A percentile compares a stretch with the other conserved stretches of the same genome.
Evolutionary conservation across 2,113 vertebrate species (phyloP).

Genomic region (Cyprinodon variegatus): DNA sequence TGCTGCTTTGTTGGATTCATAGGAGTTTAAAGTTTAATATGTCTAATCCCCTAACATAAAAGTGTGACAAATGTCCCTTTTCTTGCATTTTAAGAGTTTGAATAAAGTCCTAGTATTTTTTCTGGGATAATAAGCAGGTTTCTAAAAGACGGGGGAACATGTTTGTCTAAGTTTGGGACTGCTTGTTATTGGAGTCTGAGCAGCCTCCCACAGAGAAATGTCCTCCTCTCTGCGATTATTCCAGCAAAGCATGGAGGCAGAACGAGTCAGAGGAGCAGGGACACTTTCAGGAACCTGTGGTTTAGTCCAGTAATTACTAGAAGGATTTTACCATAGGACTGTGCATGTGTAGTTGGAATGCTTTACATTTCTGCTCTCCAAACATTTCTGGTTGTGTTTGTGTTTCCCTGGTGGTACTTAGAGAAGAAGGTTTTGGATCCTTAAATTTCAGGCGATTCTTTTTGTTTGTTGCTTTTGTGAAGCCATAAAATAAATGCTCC

Average conservation of each 20-base stretch:
- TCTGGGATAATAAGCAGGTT: slow-evolving; percentile 70
- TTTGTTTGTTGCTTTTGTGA: slow-evolving; percentile 10
- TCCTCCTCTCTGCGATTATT: slow-evolving; percentile 34
- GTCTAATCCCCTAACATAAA: not conserved
- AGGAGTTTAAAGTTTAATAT: not conserved
- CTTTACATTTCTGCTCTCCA: not conserved
- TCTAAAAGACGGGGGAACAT: slow-evolving; percentile 30
- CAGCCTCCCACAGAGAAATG: slow-evolving; percentile 44
- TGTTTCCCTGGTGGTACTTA: slow-evolving; percentile 1
- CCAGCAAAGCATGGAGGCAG: slow-evolving; percentile 14
- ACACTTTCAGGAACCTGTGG: not conserved
- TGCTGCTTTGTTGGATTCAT: not conserved
- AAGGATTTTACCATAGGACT: not conserved
- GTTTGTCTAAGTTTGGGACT: slow-evolving; percentile 57
- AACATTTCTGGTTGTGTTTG: not conserved
- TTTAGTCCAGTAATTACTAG: not conserved
- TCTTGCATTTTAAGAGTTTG: not conserved
- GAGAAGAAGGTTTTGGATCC: slow-evolving; percentile 25
- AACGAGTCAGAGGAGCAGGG: not conserved
- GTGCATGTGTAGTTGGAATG: not conserved
- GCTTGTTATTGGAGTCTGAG: slow-evolving; percentile 60
- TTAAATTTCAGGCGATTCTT: slow-evolving; percentile 3
- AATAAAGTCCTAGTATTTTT: slow-evolving; percentile 22
- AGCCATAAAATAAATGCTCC: not conserved
- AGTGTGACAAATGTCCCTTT: no score